Conservation (phyloP, 2,113 vertebrate genomes). For the Lipotes vexillifer region DNA sequence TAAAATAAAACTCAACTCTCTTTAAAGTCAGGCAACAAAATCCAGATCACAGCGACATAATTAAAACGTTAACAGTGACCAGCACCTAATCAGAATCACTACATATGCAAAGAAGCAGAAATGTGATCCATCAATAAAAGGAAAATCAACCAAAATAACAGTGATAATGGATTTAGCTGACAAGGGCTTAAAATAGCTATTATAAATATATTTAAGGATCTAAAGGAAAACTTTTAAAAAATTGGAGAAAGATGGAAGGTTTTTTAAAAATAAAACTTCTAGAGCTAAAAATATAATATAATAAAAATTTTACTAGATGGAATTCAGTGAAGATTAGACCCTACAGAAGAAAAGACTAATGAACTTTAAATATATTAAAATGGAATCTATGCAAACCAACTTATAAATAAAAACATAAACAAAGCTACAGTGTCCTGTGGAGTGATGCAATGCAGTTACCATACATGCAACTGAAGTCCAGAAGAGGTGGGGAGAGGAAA, state of each 20-base stretch:
- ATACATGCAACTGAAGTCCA: background rate
- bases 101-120: background rate
- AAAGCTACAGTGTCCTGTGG: background rate
- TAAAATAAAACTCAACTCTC: background rate
- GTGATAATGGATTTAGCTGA: background rate
- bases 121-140: background rate
- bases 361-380: background rate
- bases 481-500: background rate
- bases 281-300: background rate
- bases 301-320: background rate
- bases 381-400: background rate
- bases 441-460: background rate
- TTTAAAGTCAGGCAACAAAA: background rate
- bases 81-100: background rate
- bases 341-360: background rate
- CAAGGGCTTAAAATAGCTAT: background rate
- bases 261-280: background rate
- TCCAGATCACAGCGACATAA: background rate
- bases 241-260: background rate
- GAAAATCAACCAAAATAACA: background rate
- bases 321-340: background rate
- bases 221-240: background rate
- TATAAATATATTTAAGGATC: background rate
- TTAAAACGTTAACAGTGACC: background rate
- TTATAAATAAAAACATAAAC: background rate